phyloP scores from a whole-genome alignment of 2,888 invertebrate species.

The Pseudococcus jackbeardsleyi region DNA sequence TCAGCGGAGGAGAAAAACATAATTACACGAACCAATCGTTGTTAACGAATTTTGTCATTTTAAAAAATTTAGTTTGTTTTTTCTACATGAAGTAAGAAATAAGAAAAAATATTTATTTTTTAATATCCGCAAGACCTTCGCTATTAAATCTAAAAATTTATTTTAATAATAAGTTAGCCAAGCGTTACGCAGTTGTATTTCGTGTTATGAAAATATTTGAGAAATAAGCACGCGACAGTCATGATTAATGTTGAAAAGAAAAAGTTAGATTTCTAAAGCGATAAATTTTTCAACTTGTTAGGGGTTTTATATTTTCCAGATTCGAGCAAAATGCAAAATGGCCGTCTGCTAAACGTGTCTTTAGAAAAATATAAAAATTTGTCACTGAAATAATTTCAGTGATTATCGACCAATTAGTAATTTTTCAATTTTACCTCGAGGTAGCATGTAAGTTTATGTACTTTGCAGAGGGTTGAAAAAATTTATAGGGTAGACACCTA shows the following conservation, averaged over 20 bases:
- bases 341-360: background rate
- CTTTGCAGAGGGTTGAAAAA: too few relatives aligned
- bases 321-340: conserved; percentile 43
- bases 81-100: conserved; percentile 14
- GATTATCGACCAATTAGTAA: conserved; percentile 14
- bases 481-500: too few relatives aligned
- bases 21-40: conserved; percentile 41
- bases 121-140: conserved; percentile 50
- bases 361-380: background rate
- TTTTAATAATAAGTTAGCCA: conserved; percentile 55
- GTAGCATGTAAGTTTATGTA: too few relatives aligned
- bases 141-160: conserved; percentile 55
- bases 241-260: conserved; percentile 57
- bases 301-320: conserved; percentile 53
- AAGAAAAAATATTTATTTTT: conserved; percentile 45
- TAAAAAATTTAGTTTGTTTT: background rate
- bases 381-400: conserved; percentile 15
- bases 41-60: conserved; percentile 46
- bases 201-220: conserved; percentile 57
- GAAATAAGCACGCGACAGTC: conserved; percentile 54
- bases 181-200: conserved; percentile 56
- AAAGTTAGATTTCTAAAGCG: conserved; percentile 49
- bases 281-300: conserved; percentile 56
- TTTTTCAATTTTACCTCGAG: background rate
- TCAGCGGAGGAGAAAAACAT: background rate